Evolutionary conservation across 2,113 vertebrate genomes (phyloP), one percentile per base, ranked within the genome.

Genomic region (Otis tarda): DNA sequence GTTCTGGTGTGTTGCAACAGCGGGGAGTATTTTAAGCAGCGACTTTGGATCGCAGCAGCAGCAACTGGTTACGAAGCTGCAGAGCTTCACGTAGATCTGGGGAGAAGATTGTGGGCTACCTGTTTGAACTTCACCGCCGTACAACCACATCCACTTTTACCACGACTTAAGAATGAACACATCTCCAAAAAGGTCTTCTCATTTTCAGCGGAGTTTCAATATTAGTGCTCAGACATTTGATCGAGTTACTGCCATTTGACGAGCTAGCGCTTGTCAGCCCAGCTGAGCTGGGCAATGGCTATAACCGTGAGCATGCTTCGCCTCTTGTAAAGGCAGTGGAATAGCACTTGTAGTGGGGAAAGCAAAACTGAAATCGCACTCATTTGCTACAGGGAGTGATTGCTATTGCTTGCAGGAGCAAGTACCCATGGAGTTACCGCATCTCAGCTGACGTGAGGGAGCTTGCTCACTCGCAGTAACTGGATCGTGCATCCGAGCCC

Each of bases 21-120:
- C 63, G 81, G 56, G 90, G 75, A 89, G 53, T 87, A 82, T 94
- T 96, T 96, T 86, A 84, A 89, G 89, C 83, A 50, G 43, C 10
- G 12, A 12, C 41, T 90, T 67, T 31, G 60, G 71, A 63, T 63
- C 55, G 43, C 84, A 88, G 84, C 84, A 83, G 60, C 71, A 59
- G 30, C 2, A 37, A 31, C 60, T 60, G 39, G 53, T 89, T 92
- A 45, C 3, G 2, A 84, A 87, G 69, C 68, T 24, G 11, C 45
- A 92, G 65, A 92, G 39, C 39, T 80, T 90, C 79, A 67, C 2
- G 0, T 17, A 84, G 73, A 88, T 9, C 5, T 1, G 0, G 25
- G 47, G 52, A 92, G 56, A 74, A 90, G 82, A 33, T 7, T 49
- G 52, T 39, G 50, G 71, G 30, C 49, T 93, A 53, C 43, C 68